phyloP scores from a whole-genome alignment of 2,888 invertebrate species.

The Pristionchus arcanus region DNA sequence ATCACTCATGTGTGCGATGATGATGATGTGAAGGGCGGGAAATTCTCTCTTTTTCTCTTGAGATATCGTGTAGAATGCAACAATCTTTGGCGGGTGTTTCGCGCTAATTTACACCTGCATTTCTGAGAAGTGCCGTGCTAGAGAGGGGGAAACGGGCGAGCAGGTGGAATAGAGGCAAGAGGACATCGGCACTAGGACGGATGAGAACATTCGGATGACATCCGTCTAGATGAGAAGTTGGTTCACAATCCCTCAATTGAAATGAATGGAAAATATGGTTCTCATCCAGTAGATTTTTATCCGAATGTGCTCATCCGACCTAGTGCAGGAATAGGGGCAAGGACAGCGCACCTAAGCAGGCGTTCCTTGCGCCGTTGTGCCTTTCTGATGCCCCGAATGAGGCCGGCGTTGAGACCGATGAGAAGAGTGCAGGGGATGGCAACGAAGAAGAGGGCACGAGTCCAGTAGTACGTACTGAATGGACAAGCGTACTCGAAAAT shows the following conservation, averaged over 20 bases:
- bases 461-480: slow-evolving; percentile 86
- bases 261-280: too few relatives aligned
- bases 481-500: slow-evolving; percentile 81
- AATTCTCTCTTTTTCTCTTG: neutral
- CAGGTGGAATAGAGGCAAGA: neutral
- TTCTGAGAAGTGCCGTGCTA: neutral
- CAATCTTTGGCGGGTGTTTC: neutral
- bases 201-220: too few relatives aligned
- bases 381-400: slow-evolving; percentile 90
- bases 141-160: neutral
- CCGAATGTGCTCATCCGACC: too few relatives aligned
- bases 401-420: slow-evolving; percentile 90
- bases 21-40: neutral
- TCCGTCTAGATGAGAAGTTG: too few relatives aligned
- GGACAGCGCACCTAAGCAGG: slow-evolving; percentile 83
- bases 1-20: neutral
- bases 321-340: too few relatives aligned
- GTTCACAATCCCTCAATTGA: too few relatives aligned
- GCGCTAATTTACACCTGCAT: neutral
- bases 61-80: neutral
- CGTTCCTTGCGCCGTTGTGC: slow-evolving; percentile 89
- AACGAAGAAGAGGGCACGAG: slow-evolving; percentile 93
- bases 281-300: too few relatives aligned
- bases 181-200: too few relatives aligned
- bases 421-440: slow-evolving; percentile 91